Evolutionary conservation across 2,113 vertebrate species (phyloP), one percentile per base, ranked within the genome.

Genomic region (Ursus arctos): DNA sequence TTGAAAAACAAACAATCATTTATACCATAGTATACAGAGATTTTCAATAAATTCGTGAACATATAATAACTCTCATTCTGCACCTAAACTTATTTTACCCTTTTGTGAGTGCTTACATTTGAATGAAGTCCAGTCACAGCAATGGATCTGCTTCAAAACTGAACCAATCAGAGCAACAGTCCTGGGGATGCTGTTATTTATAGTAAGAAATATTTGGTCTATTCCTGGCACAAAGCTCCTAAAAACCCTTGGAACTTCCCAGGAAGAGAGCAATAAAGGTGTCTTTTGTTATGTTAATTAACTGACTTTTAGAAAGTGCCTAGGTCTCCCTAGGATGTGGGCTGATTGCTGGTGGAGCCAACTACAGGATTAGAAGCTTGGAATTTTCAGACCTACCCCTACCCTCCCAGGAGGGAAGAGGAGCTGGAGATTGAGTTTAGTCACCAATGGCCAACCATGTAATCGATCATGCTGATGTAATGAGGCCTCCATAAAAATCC

Each of bases 71-170:
- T 88, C 2, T 67, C n/a, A 74, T 24, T 57, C 67, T 77, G 33
- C 95, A 67, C 82, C 96, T 95, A 67, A 95, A 95, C 47, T 69
- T 86, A 67, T 72, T 67, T 93, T 22, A 94, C 43, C 33, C 4
- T 83, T 85, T 67, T 88, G 7, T 69, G 74, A 79, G 33, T 51
- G 12, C 22, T 80, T 92, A 19, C 14, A n/a, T 69, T 65, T 40
- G 12, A 95, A 91, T 90, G n/a, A 71, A 80, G 10, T 83, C 15
- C 10, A 69, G 26, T 33, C 80, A 28, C 11, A 77, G 53, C 67
- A 94, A 63, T 57, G 36, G 47, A 33, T 21, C 36, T 12, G 13
- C 59, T 92, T 91, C 69, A 95, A 77, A 71, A 81, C 77, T 63
- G 84, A 92, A 83, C 22, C 65, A 92, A n/a, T 65, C 79, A 31